Evolutionary conservation across 2,113 vertebrate species (phyloP).

Genomic region (Sylvia atricapilla): DNA sequence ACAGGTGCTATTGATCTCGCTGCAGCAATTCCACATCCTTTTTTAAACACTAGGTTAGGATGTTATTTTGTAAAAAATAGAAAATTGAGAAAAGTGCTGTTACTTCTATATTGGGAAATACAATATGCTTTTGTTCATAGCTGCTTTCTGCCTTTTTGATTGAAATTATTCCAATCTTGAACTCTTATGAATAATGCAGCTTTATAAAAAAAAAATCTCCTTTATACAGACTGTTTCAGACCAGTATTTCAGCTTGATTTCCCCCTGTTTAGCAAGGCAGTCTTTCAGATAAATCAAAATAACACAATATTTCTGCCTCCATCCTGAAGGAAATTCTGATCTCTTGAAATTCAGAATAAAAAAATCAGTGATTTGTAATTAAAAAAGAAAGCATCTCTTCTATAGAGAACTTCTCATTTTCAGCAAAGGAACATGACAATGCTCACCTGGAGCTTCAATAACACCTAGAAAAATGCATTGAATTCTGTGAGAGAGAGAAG

Average conservation of each 20-base stretch:
- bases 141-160: background rate
- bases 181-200: background rate
- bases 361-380: background rate
- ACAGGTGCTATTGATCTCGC: background rate
- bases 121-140: background rate
- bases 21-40: background rate
- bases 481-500: background rate
- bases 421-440: background rate
- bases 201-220: background rate
- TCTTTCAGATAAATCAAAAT: background rate
- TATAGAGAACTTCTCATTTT: background rate
- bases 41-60: background rate
- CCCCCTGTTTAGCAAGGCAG: background rate
- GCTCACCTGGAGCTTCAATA: background rate
- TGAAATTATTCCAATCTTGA: background rate
- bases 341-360: background rate
- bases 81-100: background rate
- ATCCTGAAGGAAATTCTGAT: background rate
- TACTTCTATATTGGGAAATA: background rate
- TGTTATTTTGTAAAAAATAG: background rate
- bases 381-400: background rate
- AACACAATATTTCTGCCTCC: background rate
- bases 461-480: background rate
- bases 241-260: background rate
- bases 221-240: background rate